Evolutionary conservation across 2,797 vertebrate genomes (phyloP).

Genomic region (Acipenser ruthenus): DNA sequence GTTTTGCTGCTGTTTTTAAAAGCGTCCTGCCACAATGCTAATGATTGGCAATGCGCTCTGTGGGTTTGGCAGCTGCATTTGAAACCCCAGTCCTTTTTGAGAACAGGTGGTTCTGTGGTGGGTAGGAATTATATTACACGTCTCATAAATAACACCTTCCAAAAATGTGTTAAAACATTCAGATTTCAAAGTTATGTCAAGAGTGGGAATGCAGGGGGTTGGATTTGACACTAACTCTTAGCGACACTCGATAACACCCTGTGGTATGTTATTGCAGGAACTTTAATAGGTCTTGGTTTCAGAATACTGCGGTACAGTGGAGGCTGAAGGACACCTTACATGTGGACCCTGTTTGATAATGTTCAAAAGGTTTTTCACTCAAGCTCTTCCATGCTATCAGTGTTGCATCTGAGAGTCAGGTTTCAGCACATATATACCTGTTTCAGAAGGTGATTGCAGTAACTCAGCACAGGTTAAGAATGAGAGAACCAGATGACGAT

Average conservation of each 20-base stretch:
- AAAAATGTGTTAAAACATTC: constrained; percentile 20
- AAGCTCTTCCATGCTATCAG: no score
- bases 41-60: constrained; percentile 7
- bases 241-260: not conserved
- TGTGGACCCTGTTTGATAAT: no score
- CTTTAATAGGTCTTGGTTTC: no score
- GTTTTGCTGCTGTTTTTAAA: not conserved
- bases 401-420: no score
- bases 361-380: no score
- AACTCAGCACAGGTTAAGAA: no score
- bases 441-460: no score
- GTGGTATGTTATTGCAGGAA: not conserved
- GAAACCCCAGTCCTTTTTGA: constrained; percentile 39
- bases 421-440: no score
- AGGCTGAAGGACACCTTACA: no score
- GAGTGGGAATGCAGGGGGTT: not conserved
- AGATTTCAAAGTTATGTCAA: not conserved
- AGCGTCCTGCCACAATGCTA: not conserved
- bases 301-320: no score
- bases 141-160: constrained; percentile 66
- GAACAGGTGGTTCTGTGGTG: constrained; percentile 57
- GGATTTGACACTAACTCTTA: not conserved
- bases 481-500: no score
- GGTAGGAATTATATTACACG: constrained; percentile 48
- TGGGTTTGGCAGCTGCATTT: constrained; percentile 50